Evolutionary conservation across 2,113 vertebrate genomes (phyloP), one percentile per base, ranked within the genome.

Genomic region (Notothenia rossii): DNA sequence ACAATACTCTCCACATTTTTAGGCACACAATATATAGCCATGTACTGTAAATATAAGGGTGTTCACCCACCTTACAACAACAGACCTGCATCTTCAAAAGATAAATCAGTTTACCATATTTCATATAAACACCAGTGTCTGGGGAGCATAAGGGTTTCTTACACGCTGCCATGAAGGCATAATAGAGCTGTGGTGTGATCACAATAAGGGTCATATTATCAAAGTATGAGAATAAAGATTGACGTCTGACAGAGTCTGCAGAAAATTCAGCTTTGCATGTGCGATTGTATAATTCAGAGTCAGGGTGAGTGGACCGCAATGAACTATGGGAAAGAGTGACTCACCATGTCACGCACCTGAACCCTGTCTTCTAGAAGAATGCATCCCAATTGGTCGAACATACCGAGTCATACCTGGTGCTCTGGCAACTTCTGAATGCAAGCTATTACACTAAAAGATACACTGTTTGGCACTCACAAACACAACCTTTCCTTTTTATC

Each of bases 161-260:
- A 89, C 85, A 86, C 67, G 77, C 81, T 81, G 43, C 46, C 40
- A 77, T 88, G 68, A 72, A 75, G 84, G 85, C 86, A 92, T 46
- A 93, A 93, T 81, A 91, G 64, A 84, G 85, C 80, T 46, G 25
- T 70, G 68, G 43, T 68, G 60, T 60, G 67, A 49, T 77, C 66
- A 87, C 29, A 89, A 82, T 88, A 89, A 18, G 65, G 84, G 84
- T 22, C 17, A 75, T 74, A 68, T 71, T 51, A 79, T 82, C 82
- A 63, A 65, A 77, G 48, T 72, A 59, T 79, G 74, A 76, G 36
- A 85, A 62, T 14, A 46, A 75, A 58, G 20, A 70, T 40, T 72
- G 49, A 65, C 66, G 43, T 68, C 56, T 88, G 69, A 56, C 11
- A 71, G 53, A 46, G 45, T 61, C 29, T 65, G 56, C 54, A 80